Conservation (phyloP, 2,888 invertebrate species). For the Mimachlamys varia region DNA sequence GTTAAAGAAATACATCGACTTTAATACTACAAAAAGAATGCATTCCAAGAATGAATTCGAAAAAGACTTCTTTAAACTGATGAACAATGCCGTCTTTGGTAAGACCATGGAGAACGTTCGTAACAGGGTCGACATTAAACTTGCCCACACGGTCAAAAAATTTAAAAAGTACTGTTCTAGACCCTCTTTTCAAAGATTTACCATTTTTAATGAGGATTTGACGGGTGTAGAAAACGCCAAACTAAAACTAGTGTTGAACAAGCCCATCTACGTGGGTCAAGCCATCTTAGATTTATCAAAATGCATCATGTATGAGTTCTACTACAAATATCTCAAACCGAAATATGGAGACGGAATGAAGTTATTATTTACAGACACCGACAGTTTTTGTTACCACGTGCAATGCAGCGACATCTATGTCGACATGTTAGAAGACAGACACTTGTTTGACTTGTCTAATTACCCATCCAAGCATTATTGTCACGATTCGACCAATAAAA, state of each 20-base stretch:
- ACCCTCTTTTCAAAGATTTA: not conserved
- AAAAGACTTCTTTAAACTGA: slow-evolving; percentile 72
- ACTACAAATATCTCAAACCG: not conserved
- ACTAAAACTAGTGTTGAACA: not conserved
- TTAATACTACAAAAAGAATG: slow-evolving; percentile 66
- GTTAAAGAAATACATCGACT: slow-evolving; percentile 77
- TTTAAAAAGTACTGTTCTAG: slow-evolving; percentile 6
- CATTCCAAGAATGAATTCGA: slow-evolving; percentile 71
- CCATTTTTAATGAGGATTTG: not conserved
- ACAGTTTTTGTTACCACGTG: not conserved
- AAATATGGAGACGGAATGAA: not conserved
- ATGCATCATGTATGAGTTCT: not conserved
- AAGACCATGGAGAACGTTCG: slow-evolving; percentile 53
- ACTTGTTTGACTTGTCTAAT: too few relatives aligned
- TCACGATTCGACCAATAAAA: not conserved
- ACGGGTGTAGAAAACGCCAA: not conserved
- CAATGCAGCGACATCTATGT: not conserved
- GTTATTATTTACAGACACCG: not conserved
- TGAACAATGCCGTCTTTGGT: slow-evolving; percentile 65
- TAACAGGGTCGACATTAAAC: slow-evolving; percentile 43
- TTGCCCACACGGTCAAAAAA: slow-evolving; percentile 38
- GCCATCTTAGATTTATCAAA: not conserved
- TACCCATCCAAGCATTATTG: not conserved
- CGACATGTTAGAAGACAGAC: not conserved
- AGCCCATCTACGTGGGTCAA: too few relatives aligned